Conservation (phyloP, 2,797 vertebrate species). For the Acanthornis magna region DNA sequence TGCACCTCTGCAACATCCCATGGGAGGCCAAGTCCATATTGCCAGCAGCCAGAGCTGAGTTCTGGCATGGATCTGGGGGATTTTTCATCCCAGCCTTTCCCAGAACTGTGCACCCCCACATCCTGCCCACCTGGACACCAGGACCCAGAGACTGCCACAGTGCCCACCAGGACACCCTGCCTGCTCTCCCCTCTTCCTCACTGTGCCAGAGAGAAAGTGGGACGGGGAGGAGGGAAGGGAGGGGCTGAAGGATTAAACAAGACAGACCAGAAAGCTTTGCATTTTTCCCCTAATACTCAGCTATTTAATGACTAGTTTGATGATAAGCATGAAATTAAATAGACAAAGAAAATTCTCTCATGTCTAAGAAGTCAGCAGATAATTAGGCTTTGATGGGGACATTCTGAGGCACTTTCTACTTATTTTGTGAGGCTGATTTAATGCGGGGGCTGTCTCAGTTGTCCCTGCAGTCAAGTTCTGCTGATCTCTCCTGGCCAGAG, state of each 20-base stretch:
- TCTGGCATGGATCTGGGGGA: background rate
- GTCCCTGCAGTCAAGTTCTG: background rate
- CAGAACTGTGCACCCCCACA: background rate
- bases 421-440: background rate
- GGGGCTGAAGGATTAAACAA: slow-evolving; percentile 50
- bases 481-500: background rate
- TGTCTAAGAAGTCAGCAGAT: slow-evolving; percentile 51
- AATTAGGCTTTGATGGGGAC: slow-evolving; percentile 46
- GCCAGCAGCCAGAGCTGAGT: background rate
- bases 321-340: slow-evolving; percentile 71
- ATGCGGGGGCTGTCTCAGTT: background rate
- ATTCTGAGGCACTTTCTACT: slow-evolving; percentile 22
- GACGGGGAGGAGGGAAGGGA: background rate
- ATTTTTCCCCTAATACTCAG: slow-evolving; percentile 56
- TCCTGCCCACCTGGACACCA: background rate
- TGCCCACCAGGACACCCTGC: background rate
- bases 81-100: background rate
- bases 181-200: background rate
- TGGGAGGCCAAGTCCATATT: rapidly evolving
- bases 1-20: background rate
- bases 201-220: slow-evolving; percentile 5
- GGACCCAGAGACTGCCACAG: background rate
- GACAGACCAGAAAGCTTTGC: slow-evolving; percentile 55
- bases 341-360: slow-evolving; percentile 64
- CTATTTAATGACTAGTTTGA: slow-evolving; percentile 65